Conservation (phyloP, 2,888 invertebrate genomes). For the Alloscopus bannaensis region DNA sequence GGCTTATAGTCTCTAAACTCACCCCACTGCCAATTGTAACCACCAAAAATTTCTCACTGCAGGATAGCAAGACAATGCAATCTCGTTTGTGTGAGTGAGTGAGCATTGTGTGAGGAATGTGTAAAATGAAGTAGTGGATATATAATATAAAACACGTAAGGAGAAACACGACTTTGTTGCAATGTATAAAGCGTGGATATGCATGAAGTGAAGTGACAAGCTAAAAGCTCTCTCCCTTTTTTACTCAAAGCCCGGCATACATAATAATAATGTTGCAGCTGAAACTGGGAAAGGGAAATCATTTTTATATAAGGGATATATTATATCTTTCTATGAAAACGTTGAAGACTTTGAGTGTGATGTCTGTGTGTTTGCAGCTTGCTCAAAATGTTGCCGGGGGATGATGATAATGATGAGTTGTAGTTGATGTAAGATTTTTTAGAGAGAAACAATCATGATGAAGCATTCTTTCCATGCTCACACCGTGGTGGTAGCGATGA, state of each 20-base stretch:
- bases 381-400: conserved; percentile 35
- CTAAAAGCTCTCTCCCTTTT: neutral
- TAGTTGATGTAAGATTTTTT: conserved; percentile 25
- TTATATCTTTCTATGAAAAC: neutral
- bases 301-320: neutral
- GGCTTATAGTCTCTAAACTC: conserved; percentile 59
- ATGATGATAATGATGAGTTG: conserved; percentile 43
- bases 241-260: neutral
- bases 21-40: conserved; percentile 56
- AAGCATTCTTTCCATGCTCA: conserved; percentile 6
- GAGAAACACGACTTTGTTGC: neutral
- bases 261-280: neutral
- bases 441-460: conserved; percentile 12
- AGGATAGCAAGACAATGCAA: neutral
- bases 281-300: neutral
- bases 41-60: conserved; percentile 46
- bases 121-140: neutral
- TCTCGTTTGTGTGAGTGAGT: no score
- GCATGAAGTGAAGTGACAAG: no score
- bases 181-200: no score
- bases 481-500: no score
- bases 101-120: no score
- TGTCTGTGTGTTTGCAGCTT: conserved; percentile 3
- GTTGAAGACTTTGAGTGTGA: neutral
- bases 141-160: neutral